Evolutionary conservation across 2,888 invertebrate genomes (phyloP).

Genomic region (Macrophya alboannulata): DNA sequence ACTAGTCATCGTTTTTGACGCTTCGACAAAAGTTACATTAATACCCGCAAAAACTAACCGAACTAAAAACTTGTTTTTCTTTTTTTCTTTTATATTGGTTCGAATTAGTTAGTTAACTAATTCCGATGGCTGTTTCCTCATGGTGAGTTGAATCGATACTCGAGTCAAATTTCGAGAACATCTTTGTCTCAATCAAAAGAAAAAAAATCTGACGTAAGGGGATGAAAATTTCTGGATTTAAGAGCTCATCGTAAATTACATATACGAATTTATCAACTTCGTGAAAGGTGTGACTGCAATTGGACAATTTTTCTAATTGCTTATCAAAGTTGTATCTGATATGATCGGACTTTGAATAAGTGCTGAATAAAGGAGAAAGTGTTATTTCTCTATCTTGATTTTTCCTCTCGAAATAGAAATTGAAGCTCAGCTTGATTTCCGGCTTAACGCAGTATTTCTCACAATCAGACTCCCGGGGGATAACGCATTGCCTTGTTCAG

Average conservation of each 20-base stretch:
- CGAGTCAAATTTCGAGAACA: too few relatives aligned
- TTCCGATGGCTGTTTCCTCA: too few relatives aligned
- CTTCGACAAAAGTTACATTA: slow-evolving; percentile 30
- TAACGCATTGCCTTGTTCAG: background rate
- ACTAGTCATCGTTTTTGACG: slow-evolving; percentile 4
- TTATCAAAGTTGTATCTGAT: background rate
- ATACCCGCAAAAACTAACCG: slow-evolving; percentile 10
- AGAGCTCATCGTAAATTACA: background rate
- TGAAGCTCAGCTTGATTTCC: background rate
- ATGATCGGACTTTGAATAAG: background rate
- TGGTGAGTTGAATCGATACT: too few relatives aligned
- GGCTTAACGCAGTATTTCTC: slow-evolving; percentile 10
- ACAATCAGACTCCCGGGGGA: slow-evolving; percentile 10
- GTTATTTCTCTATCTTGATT: background rate
- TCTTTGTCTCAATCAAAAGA: too few relatives aligned
- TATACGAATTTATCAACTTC: background rate
- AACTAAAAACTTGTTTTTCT: background rate
- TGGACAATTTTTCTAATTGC: background rate
- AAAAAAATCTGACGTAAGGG: too few relatives aligned
- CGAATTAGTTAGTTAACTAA: background rate
- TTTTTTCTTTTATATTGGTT: background rate
- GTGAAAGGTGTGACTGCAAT: background rate
- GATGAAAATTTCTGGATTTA: background rate
- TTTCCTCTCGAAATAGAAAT: slow-evolving; percentile 14
- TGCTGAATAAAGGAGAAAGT: background rate